A percentile compares a stretch with the other conserved stretches of the same genome.
phyloP scores from a whole-genome alignment of 2,797 vertebrate genomes.

The Macroramphosus scolopax region DNA sequence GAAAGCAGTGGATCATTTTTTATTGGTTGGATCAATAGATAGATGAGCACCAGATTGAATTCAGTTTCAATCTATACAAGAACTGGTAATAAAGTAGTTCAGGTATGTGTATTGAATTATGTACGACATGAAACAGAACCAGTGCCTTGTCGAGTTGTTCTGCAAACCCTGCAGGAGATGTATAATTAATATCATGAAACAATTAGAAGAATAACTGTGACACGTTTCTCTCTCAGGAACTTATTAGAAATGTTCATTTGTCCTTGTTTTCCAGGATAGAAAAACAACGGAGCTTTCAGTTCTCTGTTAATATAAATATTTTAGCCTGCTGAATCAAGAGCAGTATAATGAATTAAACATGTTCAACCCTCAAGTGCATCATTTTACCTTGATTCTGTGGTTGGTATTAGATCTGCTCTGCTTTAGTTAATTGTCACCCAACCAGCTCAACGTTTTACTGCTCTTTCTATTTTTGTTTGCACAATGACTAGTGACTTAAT shows the following conservation, averaged over 20 bases:
- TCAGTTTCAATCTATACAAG: no score
- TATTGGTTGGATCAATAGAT: no score
- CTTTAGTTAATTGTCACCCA: not conserved
- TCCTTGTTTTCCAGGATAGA: constrained; percentile 24
- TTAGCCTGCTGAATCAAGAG: not conserved
- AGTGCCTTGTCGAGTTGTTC: constrained; percentile 6
- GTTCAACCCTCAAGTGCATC: not conserved
- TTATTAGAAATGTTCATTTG: constrained; percentile 47
- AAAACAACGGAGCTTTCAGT: constrained; percentile 4
- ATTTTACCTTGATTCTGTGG: no score
- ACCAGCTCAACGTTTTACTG: no score
- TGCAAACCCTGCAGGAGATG: constrained; percentile 33
- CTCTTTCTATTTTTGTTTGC: no score
- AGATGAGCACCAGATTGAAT: no score
- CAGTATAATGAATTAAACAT: not conserved
- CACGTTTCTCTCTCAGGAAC: constrained; percentile 42
- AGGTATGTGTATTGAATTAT: constrained; percentile 57
- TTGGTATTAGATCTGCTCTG: not conserved
- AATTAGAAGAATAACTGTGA: constrained; percentile 39
- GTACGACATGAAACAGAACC: constrained; percentile 29
- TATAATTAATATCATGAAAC: constrained; percentile 58
- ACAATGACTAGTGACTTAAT: no score
- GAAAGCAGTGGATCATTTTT: no score
- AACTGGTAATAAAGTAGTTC: constrained; percentile 35
- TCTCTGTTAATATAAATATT: constrained; percentile 4